These are phyloP conservation scores for Helostoma temminkii DNA, from an alignment of 2,797 vertebrate species.

Conservation along the genomic window DNA sequence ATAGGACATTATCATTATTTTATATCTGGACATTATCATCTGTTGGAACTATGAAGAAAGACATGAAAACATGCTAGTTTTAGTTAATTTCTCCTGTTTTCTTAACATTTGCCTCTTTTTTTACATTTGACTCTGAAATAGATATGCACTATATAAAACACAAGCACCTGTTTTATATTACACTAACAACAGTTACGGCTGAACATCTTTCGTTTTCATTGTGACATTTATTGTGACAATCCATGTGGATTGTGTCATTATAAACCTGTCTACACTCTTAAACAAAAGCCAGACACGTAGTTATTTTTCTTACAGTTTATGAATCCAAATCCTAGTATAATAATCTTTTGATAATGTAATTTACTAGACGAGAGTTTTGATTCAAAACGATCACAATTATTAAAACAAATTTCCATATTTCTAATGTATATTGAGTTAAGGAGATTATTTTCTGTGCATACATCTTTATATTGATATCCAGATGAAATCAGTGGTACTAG, in stretches of 20 bases:
- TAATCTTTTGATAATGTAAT: constrained; percentile 38
- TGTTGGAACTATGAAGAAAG: constrained; percentile 18
- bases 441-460: constrained; percentile 39
- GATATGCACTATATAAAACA: constrained; percentile 43
- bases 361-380: constrained; percentile 16
- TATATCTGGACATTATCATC: too few relatives aligned
- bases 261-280: constrained; percentile 9
- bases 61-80: constrained; percentile 4
- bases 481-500: constrained; percentile 47
- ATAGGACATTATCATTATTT: constrained; percentile 61
- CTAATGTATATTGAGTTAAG: constrained; percentile 1
- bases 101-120: constrained; percentile 26
- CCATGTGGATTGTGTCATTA: constrained; percentile 7
- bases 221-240: neutral
- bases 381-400: constrained; percentile 15
- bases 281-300: constrained; percentile 5
- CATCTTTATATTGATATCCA: constrained; percentile 67
- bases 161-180: constrained; percentile 47
- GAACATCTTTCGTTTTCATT: neutral
- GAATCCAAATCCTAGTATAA: constrained; percentile 27
- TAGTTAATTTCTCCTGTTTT: constrained; percentile 14
- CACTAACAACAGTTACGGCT: constrained; percentile 6
- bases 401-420: constrained; percentile 21
- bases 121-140: constrained; percentile 33
- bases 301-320: constrained; percentile 57